Evolutionary conservation across 2,888 invertebrate genomes (phyloP).

Genomic region (Sclerodermus sp.): DNA sequence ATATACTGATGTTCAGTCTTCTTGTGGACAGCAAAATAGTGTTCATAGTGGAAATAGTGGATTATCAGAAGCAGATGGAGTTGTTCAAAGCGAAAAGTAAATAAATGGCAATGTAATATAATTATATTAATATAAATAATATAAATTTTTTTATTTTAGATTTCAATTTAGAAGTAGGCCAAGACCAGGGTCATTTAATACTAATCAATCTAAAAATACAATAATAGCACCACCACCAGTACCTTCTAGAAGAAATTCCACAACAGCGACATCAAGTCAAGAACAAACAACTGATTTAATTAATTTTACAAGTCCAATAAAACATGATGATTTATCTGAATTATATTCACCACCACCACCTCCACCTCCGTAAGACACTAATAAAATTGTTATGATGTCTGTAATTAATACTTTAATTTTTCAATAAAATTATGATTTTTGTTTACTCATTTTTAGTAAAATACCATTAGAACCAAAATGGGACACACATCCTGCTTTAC

Average conservation of each 20-base stretch:
- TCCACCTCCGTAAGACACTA: conserved; percentile 41
- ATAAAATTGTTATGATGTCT: conserved; percentile 3
- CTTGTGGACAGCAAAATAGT: conserved; percentile 22
- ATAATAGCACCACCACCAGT: conserved; percentile 60
- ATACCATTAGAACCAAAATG: conserved; percentile 49
- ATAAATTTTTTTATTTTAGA: conserved; percentile 35
- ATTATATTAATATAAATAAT: background rate
- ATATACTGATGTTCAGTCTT: conserved; percentile 31
- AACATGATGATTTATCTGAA: conserved; percentile 46
- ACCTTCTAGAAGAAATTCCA: conserved; percentile 53
- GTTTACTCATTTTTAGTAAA: conserved; percentile 39
- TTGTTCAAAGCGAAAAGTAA: conserved; percentile 41
- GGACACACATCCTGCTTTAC: conserved; percentile 51
- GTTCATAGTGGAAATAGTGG: conserved; percentile 25
- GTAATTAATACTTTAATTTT: too few relatives aligned
- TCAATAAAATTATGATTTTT: background rate
- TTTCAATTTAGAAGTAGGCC: conserved; percentile 62
- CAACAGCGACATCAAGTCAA: conserved; percentile 38
- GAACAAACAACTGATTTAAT: conserved; percentile 46
- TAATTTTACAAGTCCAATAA: conserved; percentile 54
- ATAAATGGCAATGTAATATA: background rate
- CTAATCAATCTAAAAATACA: conserved; percentile 55
- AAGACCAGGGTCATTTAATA: conserved; percentile 62
- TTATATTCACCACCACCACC: conserved; percentile 47
- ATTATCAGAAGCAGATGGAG: conserved; percentile 38